Evolutionary conservation across 2,888 invertebrate genomes (phyloP), one percentile per base, ranked within the genome.

Genomic region (Salticus scenicus): DNA sequence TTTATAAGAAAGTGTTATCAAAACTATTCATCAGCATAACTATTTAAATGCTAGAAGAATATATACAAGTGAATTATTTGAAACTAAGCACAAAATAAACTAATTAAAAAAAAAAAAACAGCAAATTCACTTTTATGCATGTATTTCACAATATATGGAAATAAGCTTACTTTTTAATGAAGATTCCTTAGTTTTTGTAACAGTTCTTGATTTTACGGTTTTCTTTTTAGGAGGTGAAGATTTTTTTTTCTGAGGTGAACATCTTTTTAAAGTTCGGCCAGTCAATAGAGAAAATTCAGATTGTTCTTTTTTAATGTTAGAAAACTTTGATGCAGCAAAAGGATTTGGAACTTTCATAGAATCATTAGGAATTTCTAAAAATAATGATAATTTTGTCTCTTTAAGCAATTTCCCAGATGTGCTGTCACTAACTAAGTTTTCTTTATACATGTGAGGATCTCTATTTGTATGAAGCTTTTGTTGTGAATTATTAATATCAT

Each of bases 351-450:
- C 2, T 20, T 67, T 27, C 14, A 17, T 0, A 1, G 37, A 20
- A n/a, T 67, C 67, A 33, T 7, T 20, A 7, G 67, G 67, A 67
- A 67, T 67, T 67, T 67, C 67, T 24, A 57, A 24, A 57, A 57
- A 57, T 24, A 57, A 24, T 1, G 20, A n/a, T 24, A 4, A 5
- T 57, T 57, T 24, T 57, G 20, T 57, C 2, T 24, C 24, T 57
- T 7, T 24, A 2, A 57, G 24, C 1, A 57, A 2, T 57, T 57
- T 47, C 17, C 17, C 17, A 5, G n/a, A n/a, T n/a, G n/a, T n/a
- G n/a, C n/a, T 37, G 37, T 7, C 37, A 37, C 37, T 37, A 37
- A 7, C 37, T 10, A 7, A 4, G 10, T 4, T 37, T 37, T 37
- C 37, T 37, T 37, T 37, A 10, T 4, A 10, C 7, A 37, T 37